Percentiles rank a stretch among this genome's conserved stretches.
These are phyloP conservation scores for Brachymystax lenok DNA, from an alignment of 2,797 vertebrate species.

Conservation along the genomic window DNA sequence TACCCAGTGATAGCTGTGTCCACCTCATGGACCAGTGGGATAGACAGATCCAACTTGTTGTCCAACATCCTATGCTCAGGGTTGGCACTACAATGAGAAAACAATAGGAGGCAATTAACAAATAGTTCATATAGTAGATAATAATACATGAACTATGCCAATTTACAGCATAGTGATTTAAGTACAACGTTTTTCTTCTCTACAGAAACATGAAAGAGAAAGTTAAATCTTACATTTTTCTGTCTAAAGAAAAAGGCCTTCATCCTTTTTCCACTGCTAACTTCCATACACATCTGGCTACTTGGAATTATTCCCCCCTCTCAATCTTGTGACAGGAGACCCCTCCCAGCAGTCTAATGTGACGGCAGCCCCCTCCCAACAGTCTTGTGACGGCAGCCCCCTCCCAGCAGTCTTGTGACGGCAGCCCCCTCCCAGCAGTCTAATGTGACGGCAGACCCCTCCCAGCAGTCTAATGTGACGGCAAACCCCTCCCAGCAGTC, in stretches of 20 bases:
- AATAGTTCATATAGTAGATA: neutral
- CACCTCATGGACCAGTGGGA: constrained; percentile 91
- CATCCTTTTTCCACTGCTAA: neutral
- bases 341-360: too few species aligned
- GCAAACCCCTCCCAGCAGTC: too few species aligned
- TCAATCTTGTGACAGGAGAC: too few species aligned
- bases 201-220: neutral
- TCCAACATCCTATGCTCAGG: constrained; percentile 86
- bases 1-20: constrained; percentile 93
- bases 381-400: too few species aligned
- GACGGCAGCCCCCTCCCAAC: too few species aligned
- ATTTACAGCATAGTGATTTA: neutral
- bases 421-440: too few species aligned
- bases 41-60: constrained; percentile 83
- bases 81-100: constrained; percentile 82
- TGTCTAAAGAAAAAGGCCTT: neutral
- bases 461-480: too few species aligned
- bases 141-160: neutral
- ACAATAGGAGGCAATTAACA: constrained; percentile 1
- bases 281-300: neutral
- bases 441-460: too few species aligned
- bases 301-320: neutral
- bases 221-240: neutral
- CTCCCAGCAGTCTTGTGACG: too few species aligned
- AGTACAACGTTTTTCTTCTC: neutral